Percentiles rank a stretch among this genome's conserved stretches.
Evolutionary conservation across 2,797 vertebrate species (phyloP).

Genomic region (Acanthopagrus latus): DNA sequence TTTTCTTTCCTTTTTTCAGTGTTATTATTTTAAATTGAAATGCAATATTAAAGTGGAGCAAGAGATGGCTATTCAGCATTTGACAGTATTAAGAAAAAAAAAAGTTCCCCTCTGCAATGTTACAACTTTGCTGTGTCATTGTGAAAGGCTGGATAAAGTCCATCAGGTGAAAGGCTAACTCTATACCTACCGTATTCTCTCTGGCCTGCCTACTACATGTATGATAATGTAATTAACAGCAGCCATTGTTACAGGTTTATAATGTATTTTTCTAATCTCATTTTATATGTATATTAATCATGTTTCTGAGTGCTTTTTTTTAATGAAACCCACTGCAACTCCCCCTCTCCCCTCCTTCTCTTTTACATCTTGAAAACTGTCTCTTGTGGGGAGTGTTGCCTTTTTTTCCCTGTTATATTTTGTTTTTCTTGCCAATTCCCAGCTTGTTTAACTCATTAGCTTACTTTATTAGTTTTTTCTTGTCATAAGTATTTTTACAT

Average conservation of each 20-base stretch:
- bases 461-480: constrained; percentile 86
- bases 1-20: constrained; percentile 78
- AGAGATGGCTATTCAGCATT: constrained; percentile 83
- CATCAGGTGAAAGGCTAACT: constrained; percentile 86
- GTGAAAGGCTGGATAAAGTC: constrained; percentile 84
- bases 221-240: constrained; percentile 93
- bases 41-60: constrained; percentile 88
- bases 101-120: constrained; percentile 84
- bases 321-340: constrained; percentile 80
- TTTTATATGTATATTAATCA: constrained; percentile 93
- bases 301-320: constrained; percentile 82
- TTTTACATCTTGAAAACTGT: constrained; percentile 80
- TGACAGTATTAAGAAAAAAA: constrained; percentile 88
- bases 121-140: constrained; percentile 85
- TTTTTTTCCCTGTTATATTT: constrained; percentile 78
- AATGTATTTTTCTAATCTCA: constrained; percentile 94
- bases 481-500: constrained; percentile 92
- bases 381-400: constrained; percentile 86
- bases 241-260: constrained; percentile 93
- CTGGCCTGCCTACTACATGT: constrained; percentile 90
- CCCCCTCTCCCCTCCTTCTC: constrained; percentile 55
- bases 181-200: constrained; percentile 84
- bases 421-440: constrained; percentile 84
- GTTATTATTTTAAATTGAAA: constrained; percentile 87
- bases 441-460: constrained; percentile 92